Conservation (phyloP, 2,113 vertebrate genomes). For the Anolis sagrei region DNA sequence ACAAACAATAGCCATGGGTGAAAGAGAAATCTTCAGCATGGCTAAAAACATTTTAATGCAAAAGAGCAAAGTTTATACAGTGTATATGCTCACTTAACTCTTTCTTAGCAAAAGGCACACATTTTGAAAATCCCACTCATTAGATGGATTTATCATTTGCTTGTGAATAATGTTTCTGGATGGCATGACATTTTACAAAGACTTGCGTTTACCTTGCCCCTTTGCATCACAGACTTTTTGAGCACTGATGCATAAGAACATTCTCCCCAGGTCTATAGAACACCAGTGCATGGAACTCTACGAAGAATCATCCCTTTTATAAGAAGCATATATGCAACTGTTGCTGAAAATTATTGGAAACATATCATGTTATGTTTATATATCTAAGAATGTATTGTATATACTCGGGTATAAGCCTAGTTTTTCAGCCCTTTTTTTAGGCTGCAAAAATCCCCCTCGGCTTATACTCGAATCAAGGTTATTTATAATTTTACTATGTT, state of each 20-base stretch:
- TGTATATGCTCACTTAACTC: conserved; percentile 80
- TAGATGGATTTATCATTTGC: conserved; percentile 50
- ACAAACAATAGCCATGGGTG: conserved; percentile 93
- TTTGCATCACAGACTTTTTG: background rate
- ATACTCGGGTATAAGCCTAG: no score
- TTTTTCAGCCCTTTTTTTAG: no score
- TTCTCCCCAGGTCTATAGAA: background rate
- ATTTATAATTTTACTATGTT: no score
- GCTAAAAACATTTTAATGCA: conserved; percentile 83
- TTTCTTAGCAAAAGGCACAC: conserved; percentile 68
- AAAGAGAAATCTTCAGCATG: conserved; percentile 81
- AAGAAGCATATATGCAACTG: conserved; percentile 57
- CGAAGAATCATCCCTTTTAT: conserved; percentile 36
- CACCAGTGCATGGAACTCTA: background rate
- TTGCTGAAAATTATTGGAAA: conserved; percentile 55
- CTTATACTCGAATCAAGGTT: no score
- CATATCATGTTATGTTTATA: conserved; percentile 33
- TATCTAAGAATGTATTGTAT: conserved; percentile 48
- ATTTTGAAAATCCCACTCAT: conserved; percentile 40
- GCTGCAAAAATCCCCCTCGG: no score
- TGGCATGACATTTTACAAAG: conserved; percentile 42
- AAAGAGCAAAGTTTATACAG: conserved; percentile 80
- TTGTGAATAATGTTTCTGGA: conserved; percentile 29
- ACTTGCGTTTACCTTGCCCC: conserved; percentile 14
- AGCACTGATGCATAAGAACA: background rate